Evolutionary conservation across 2,113 vertebrate species (phyloP).

Genomic region (Antechinus stuartii): DNA sequence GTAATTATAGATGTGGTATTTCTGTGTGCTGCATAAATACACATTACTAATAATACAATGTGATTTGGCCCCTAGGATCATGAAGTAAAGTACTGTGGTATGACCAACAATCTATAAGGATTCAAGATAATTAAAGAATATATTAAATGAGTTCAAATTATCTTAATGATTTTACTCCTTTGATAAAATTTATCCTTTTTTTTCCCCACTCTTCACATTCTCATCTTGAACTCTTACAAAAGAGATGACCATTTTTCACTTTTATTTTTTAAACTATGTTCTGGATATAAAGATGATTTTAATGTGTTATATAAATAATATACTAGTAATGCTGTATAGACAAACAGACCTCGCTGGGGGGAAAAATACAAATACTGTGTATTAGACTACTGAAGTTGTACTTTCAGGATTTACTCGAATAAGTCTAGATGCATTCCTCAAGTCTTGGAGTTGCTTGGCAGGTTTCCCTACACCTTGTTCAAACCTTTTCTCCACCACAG

Average conservation of each 20-base stretch:
- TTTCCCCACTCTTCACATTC: conserved; percentile 34
- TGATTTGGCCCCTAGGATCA: conserved; percentile 15
- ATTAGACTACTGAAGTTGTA: conserved; percentile 94
- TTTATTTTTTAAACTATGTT: conserved; percentile 19
- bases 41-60: neutral
- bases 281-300: conserved; percentile 16
- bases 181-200: conserved; percentile 15
- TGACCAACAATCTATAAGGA: conserved; percentile 10
- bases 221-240: conserved; percentile 34
- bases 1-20: neutral
- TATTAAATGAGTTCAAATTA: conserved; percentile 38
- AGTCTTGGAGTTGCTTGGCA: conserved; percentile 96
- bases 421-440: conserved; percentile 92
- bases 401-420: conserved; percentile 96
- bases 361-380: neutral
- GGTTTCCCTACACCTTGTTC: conserved; percentile 97
- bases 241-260: conserved; percentile 20
- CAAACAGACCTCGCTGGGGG: neutral
- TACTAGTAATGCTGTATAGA: neutral
- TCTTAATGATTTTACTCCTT: conserved; percentile 32
- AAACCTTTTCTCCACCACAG: conserved; percentile 95
- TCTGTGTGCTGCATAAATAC: conserved; percentile 5
- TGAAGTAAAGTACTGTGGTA: conserved; percentile 32
- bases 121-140: conserved; percentile 55
- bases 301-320: conserved; percentile 57